Percentiles rank a stretch among this genome's conserved stretches.
Evolutionary conservation across 1,140 invertebrate genomes (phyloP).

Genomic region (Drosophila kohkoa): DNA sequence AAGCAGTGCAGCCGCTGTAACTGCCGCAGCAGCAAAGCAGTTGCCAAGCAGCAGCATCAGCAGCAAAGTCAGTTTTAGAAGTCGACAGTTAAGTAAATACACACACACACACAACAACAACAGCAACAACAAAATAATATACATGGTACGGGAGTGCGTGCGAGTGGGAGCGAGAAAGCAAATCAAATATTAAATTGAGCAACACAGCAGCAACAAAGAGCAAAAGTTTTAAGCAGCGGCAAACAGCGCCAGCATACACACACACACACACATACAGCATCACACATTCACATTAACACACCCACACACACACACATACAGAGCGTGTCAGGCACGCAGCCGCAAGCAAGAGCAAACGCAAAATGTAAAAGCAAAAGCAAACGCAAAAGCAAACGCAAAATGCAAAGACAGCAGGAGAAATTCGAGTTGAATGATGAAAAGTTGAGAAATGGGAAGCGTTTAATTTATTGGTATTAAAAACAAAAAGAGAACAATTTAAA

Average conservation of each 20-base stretch:
- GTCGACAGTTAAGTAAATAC: conserved; percentile 62
- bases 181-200: conserved; percentile 44
- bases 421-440: conserved; percentile 3
- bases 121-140: no score
- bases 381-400: conserved; percentile 1
- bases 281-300: conserved; percentile 15
- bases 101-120: no score
- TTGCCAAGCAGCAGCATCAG: conserved; percentile 7
- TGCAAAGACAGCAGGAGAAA: conserved; percentile 5
- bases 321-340: conserved; percentile 1
- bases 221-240: conserved; percentile 30
- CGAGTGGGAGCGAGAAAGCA: conserved; percentile 53
- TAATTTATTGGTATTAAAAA: conserved; percentile 57
- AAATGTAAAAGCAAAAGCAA: conserved; percentile 8
- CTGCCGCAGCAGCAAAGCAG: conserved; percentile 8
- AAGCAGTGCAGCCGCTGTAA: conserved; percentile 12
- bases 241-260: conserved; percentile 33
- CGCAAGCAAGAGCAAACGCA: neutral
- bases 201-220: neutral
- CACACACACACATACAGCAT: neutral
- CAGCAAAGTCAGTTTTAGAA: conserved; percentile 60
- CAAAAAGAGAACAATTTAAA: conserved; percentile 23
- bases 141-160: conserved; percentile 17
- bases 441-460: conserved; percentile 20
- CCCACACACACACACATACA: conserved; percentile 2